Conservation (phyloP, 2,797 vertebrate species). For the Pteronotus mesoamericanus region DNA sequence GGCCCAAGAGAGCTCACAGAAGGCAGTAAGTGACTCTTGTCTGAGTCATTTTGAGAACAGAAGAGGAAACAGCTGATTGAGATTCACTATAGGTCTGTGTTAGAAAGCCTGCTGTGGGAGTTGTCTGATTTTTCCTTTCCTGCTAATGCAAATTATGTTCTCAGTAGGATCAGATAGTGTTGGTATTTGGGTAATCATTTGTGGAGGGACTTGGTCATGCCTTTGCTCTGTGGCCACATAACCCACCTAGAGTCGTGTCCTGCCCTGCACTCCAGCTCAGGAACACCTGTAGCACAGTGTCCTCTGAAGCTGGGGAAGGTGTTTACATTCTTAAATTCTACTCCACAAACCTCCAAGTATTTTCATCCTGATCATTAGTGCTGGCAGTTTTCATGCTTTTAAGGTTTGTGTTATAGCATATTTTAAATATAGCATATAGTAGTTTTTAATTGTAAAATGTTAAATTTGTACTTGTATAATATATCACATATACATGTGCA, state of each 20-base stretch:
- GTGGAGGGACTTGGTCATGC: not conserved
- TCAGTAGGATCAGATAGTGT: not conserved
- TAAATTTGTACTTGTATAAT: not conserved
- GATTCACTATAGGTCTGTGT: not conserved
- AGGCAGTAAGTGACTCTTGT: not conserved
- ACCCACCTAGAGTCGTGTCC: not conserved
- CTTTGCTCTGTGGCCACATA: not conserved
- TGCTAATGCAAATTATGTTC: not conserved
- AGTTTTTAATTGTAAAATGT: constrained; percentile 16
- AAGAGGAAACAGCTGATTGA: not conserved
- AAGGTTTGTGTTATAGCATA: not conserved
- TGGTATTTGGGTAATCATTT: not conserved
- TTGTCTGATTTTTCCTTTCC: not conserved
- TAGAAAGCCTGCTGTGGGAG: not conserved
- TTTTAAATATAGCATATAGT: not conserved
- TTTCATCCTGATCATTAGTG: not conserved
- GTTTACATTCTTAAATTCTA: not conserved
- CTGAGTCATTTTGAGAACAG: not conserved
- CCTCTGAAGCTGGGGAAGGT: not conserved
- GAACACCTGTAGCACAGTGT: not conserved
- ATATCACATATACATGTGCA: not conserved
- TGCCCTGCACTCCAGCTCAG: not conserved
- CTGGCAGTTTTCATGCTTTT: not conserved
- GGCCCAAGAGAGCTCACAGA: not conserved
- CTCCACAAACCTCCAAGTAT: not conserved